A percentile compares a stretch with the other conserved stretches of the same genome.
phyloP scores from a whole-genome alignment of 2,888 invertebrate genomes.

The Ormyrus labotus region DNA sequence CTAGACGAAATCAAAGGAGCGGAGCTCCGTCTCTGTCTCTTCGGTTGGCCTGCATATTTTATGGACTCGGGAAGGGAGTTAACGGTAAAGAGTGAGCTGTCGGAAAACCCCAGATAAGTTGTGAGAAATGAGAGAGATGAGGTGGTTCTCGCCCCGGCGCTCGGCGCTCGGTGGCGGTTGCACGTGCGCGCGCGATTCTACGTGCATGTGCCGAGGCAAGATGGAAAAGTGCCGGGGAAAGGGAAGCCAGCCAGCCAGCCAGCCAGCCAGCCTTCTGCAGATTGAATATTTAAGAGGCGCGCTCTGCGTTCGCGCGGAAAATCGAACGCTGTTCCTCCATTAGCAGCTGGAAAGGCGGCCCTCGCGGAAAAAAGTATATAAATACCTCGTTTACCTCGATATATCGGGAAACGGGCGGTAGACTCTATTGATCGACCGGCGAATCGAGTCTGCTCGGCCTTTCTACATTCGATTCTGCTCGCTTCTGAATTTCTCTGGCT shows the following conservation, averaged over 20 bases:
- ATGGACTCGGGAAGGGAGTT: conserved; percentile 42
- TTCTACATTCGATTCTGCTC: conserved; percentile 4
- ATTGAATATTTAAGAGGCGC: conserved; percentile 70
- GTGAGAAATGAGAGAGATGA: conserved; percentile 55
- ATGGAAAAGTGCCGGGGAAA: neutral
- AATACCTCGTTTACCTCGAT: conserved; percentile 52
- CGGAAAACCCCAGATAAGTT: conserved; percentile 53
- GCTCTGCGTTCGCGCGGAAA: conserved; percentile 64
- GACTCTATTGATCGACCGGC: conserved; percentile 18
- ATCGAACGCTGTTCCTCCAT: conserved; percentile 70
- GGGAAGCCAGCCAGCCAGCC: neutral
- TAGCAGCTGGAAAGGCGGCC: conserved; percentile 54
- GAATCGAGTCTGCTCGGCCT: neutral
- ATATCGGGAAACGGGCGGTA: conserved; percentile 25
- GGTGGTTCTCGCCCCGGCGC: neutral
- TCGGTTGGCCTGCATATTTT: conserved; percentile 51
- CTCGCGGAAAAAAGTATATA: conserved; percentile 29
- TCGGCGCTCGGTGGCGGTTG: neutral
- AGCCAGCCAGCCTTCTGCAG: conserved; percentile 39
- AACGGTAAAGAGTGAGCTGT: conserved; percentile 42
- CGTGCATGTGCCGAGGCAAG: neutral
- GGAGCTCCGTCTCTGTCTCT: neutral
- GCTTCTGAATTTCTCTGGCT: conserved; percentile 26
- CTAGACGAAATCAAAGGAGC: conserved; percentile 33
- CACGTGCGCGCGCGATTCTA: conserved; percentile 37